Percentiles rank a stretch among this genome's conserved stretches.
Evolutionary conservation across 2,888 invertebrate species (phyloP).

Genomic region (Ormyrus pomaceus): DNA sequence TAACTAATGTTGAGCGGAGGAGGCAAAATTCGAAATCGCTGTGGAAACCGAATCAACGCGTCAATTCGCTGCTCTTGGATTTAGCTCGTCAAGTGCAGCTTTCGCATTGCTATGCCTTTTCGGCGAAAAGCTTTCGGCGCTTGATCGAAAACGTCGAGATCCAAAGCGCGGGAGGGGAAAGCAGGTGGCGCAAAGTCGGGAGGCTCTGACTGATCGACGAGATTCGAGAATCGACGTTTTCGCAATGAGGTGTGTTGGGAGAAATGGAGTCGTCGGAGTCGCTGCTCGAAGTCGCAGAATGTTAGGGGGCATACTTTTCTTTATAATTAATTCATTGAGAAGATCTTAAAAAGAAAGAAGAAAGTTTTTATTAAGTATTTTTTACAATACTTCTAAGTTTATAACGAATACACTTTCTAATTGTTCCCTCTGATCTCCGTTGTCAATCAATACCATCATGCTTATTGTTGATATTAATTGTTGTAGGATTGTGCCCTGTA

Average conservation of each 20-base stretch:
- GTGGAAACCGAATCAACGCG: slow-evolving; percentile 7
- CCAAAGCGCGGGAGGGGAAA: neutral
- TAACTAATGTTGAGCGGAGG: neutral
- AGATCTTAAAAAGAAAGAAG: too few species aligned
- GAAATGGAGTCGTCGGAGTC: too few species aligned
- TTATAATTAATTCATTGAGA: too few species aligned
- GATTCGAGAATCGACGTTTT: slow-evolving; percentile 19
- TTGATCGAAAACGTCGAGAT: slow-evolving; percentile 45
- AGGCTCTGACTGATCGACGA: slow-evolving; percentile 35
- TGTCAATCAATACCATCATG: too few species aligned
- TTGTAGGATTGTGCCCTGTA: too few species aligned
- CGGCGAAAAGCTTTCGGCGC: slow-evolving; percentile 5
- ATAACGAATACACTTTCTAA: too few species aligned
- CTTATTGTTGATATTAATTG: too few species aligned
- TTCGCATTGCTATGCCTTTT: slow-evolving; percentile 7
- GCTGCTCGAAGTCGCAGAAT: too few species aligned
- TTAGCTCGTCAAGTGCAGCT: slow-evolving; percentile 8
- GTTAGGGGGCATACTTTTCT: too few species aligned
- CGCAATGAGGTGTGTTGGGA: neutral
- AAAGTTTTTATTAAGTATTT: too few species aligned
- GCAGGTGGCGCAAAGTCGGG: slow-evolving; percentile 29
- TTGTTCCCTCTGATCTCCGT: too few species aligned
- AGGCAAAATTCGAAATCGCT: neutral
- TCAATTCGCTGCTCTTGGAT: slow-evolving; percentile 25
- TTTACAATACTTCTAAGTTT: too few species aligned